phyloP scores from a whole-genome alignment of 2,797 vertebrate genomes.

The Thripadectes ignobilis region DNA sequence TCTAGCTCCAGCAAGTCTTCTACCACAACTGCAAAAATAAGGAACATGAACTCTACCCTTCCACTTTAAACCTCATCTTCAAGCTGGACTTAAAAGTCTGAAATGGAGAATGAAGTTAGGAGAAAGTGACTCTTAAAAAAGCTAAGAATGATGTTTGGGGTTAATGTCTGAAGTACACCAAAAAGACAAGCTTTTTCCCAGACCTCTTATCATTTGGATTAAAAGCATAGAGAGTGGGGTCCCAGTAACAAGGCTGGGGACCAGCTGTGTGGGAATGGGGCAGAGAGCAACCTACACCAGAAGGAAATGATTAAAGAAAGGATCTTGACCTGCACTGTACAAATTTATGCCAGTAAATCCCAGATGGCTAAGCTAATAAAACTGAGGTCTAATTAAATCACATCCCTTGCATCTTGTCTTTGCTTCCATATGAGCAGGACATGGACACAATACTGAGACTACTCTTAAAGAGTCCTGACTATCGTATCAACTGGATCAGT shows the following conservation, averaged over 20 bases:
- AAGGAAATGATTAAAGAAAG: slow-evolving; percentile 56
- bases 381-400: slow-evolving; percentile 58
- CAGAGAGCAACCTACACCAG: slow-evolving; percentile 1
- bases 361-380: slow-evolving; percentile 64
- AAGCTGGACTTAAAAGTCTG: background rate
- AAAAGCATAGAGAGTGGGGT: background rate
- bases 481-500: background rate
- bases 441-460: background rate
- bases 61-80: background rate
- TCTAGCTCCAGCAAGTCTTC: background rate
- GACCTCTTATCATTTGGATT: background rate
- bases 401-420: slow-evolving; percentile 58
- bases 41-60: background rate
- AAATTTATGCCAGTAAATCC: slow-evolving; percentile 62
- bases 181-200: background rate
- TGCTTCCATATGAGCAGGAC: slow-evolving; percentile 23
- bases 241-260: background rate
- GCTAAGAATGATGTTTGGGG: background rate
- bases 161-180: background rate
- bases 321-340: slow-evolving; percentile 58
- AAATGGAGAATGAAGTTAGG: background rate
- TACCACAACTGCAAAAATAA: background rate
- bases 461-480: background rate
- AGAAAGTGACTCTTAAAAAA: slow-evolving; percentile 44
- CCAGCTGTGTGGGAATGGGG: slow-evolving; percentile 46